Evolutionary conservation across 2,797 vertebrate genomes (phyloP).

Genomic region (Leuciscus waleckii): DNA sequence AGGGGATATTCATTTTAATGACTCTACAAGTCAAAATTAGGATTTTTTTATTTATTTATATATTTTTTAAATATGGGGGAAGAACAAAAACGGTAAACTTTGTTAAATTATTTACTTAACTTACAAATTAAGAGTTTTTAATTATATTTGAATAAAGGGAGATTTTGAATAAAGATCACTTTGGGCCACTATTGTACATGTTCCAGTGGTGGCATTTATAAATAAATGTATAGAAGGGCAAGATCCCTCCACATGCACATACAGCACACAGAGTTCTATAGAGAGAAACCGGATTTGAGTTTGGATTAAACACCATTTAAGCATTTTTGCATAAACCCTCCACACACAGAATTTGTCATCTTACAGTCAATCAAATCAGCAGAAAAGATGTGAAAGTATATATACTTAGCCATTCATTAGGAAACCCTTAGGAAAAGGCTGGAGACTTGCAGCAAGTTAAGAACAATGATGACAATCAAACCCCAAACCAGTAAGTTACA

Average conservation of each 20-base stretch:
- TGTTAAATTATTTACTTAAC: not conserved
- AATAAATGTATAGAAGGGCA: not conserved
- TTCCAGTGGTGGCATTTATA: not conserved
- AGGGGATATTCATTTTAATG: not conserved
- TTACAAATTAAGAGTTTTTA: not conserved
- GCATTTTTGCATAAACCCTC: not conserved
- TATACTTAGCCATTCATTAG: slow-evolving; percentile 12
- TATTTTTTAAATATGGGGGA: no score
- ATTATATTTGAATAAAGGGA: not conserved
- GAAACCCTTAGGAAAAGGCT: slow-evolving; percentile 15
- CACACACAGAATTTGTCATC: not conserved
- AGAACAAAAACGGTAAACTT: no score
- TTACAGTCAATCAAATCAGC: slow-evolving; percentile 3
- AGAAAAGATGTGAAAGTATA: slow-evolving; percentile 1
- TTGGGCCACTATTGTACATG: not conserved
- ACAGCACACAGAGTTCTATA: not conserved
- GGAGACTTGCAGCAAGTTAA: not conserved
- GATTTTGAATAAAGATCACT: not conserved
- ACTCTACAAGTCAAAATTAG: no score
- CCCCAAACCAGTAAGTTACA: slow-evolving; percentile 26
- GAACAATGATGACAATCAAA: slow-evolving; percentile 10
- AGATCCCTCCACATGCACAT: not conserved
- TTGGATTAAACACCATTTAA: not conserved
- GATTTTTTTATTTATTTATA: no score
- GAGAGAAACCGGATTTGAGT: not conserved